Base-by-base conservation (phyloP, 1,140 invertebrate genomes). In the Lucilia cuprina region DNA sequence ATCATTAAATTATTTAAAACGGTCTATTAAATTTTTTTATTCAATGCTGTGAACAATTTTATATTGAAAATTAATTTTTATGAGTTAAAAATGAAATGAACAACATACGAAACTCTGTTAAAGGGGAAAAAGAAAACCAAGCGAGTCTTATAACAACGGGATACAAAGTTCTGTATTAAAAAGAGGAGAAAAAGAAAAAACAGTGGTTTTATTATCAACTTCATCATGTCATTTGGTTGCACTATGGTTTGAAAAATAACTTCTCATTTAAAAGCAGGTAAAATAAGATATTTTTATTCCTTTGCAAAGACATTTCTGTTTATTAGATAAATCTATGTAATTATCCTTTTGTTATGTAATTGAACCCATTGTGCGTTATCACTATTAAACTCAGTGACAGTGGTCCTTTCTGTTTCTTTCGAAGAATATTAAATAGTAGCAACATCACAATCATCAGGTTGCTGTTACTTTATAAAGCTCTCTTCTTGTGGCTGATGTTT, bases 51-150 rank as follows among this genome's bases (percentile, higher is more conserved):
- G 17, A 55, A 55, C 12, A 84, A 55, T 84, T 84, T 70, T 80
- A 82, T 74, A 84, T 84, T 84, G 84, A 82, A 84, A 84, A 84
- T 84, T 84, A 74, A 84, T 82, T 84, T 84, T 84, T 84, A 84
- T 78, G 80, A 84, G 82, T 34, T 55, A 9, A 78, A 35, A 82
- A 82, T 47, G n/a, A n/a, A n/a, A 80, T 80, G 75, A 84, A 74
- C 60, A 80, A 70, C 41, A 41, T 0, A 30, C 25, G 7, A 41
- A 41, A 41, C 41, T 41, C 5, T 41, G 41, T 41, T 5, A 5
- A 41, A 41, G 7, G 5, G 41, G 10, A 41, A 8, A 41, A 41
- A 41, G 41, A 21, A 21, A 47, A 80, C 17, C 7, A 55, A 55
- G 17, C 3, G 17, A 55, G 17, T 55, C 50, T 55, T 17, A 55